phyloP scores from a whole-genome alignment of 2,888 invertebrate genomes.

The Leptinotarsa juncta region DNA sequence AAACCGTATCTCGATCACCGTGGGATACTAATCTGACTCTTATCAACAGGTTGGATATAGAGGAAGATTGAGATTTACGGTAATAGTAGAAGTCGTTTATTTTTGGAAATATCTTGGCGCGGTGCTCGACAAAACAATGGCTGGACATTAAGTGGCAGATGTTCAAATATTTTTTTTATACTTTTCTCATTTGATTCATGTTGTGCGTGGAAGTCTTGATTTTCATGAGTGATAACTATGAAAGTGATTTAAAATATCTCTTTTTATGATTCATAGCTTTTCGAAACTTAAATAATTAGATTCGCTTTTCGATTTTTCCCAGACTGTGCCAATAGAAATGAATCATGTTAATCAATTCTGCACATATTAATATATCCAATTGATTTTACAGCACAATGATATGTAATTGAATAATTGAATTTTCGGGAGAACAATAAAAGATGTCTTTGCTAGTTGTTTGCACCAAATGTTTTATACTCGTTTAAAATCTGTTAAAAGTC shows the following conservation, averaged over 20 bases:
- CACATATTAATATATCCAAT: no score
- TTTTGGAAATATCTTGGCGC: neutral
- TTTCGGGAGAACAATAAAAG: no score
- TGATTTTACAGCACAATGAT: no score
- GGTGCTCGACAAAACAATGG: constrained; percentile 37
- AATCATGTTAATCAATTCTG: no score
- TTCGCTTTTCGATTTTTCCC: no score
- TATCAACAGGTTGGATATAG: constrained; percentile 23
- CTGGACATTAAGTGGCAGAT: neutral
- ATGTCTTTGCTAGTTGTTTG: no score
- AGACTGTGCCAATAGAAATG: no score
- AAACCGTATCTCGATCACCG: neutral
- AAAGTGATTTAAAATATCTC: neutral
- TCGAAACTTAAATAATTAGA: no score
- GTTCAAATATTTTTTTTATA: neutral
- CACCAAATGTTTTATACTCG: no score
- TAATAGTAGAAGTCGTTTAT: neutral
- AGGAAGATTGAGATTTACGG: neutral
- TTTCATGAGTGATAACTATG: neutral
- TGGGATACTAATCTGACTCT: constrained; percentile 9
- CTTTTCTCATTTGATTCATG: neutral
- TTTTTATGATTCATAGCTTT: no score
- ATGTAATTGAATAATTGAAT: no score
- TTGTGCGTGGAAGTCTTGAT: neutral
- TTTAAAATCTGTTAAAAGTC: no score